These are phyloP conservation scores for Zosterops pallidus DNA, from an alignment of 2,113 vertebrate species.

Conservation along the genomic window DNA sequence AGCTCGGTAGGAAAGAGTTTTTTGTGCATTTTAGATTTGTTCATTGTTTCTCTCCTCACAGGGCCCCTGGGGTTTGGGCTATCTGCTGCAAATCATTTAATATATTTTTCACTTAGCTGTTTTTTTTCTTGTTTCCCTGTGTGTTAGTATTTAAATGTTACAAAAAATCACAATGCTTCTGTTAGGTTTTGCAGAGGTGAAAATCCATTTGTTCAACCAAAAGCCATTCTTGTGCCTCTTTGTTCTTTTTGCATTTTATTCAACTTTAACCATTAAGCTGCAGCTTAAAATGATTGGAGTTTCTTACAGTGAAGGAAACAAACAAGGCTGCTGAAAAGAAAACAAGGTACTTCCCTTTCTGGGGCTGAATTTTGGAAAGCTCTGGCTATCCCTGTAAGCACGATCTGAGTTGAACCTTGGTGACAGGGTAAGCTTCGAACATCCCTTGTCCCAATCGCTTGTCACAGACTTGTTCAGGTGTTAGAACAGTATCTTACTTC, in stretches of 20 bases:
- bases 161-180: constrained; percentile 29
- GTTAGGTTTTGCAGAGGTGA: constrained; percentile 40
- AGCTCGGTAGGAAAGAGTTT: accelerated
- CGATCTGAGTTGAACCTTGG: background rate
- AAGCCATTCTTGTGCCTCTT: background rate
- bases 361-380: background rate
- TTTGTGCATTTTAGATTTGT: background rate
- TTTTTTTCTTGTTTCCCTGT: constrained; percentile 4
- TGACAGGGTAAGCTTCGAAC: background rate
- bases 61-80: constrained; percentile 5
- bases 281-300: background rate
- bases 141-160: constrained; percentile 42
- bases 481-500: background rate
- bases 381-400: background rate
- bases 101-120: constrained; percentile 20
- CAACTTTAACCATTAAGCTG: background rate
- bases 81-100: background rate
- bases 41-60: background rate
- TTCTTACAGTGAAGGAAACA: background rate
- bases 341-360: background rate
- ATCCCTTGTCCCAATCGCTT: background rate
- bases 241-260: constrained; percentile 18
- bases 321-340: background rate
- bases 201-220: constrained; percentile 50
- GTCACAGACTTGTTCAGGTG: background rate